phyloP scores from a whole-genome alignment of 2,888 invertebrate genomes.

The Agonopterix alstromeriana region DNA sequence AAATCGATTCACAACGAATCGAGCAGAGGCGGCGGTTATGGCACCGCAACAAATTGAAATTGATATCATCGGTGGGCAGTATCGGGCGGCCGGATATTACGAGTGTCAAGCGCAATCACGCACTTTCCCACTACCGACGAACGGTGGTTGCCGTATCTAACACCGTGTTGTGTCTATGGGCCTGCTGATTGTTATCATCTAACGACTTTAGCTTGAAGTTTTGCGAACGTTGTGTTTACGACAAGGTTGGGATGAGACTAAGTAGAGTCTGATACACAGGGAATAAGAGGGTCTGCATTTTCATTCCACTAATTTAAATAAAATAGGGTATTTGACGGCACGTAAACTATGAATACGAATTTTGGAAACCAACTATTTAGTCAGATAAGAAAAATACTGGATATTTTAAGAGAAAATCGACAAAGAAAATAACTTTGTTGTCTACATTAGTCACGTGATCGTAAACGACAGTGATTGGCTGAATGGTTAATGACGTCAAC shows the following conservation, averaged over 20 bases:
- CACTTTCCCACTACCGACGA: constrained; percentile 36
- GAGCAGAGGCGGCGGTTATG: constrained; percentile 61
- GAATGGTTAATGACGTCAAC: too few species aligned
- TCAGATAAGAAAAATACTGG: too few species aligned
- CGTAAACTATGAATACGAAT: too few species aligned
- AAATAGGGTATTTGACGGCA: too few species aligned
- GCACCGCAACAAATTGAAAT: constrained; percentile 74
- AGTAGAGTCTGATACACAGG: background rate
- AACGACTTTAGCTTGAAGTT: constrained; percentile 13
- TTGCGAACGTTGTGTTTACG: constrained; percentile 4
- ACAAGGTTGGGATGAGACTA: background rate
- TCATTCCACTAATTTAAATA: too few species aligned
- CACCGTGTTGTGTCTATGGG: constrained; percentile 33
- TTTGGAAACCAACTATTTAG: too few species aligned
- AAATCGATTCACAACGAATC: constrained; percentile 69
- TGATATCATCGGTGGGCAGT: constrained; percentile 72
- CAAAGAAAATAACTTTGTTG: too few species aligned
- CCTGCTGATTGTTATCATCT: constrained; percentile 13
- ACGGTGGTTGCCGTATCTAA: constrained; percentile 31
- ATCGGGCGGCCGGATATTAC: constrained; percentile 67
- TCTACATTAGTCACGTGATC: too few species aligned
- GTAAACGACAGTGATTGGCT: too few species aligned
- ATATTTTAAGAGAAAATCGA: too few species aligned
- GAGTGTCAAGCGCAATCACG: constrained; percentile 72
- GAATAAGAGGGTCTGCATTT: background rate